Conservation (phyloP, 2,113 vertebrate genomes). For the Dascyllus trimaculatus region DNA sequence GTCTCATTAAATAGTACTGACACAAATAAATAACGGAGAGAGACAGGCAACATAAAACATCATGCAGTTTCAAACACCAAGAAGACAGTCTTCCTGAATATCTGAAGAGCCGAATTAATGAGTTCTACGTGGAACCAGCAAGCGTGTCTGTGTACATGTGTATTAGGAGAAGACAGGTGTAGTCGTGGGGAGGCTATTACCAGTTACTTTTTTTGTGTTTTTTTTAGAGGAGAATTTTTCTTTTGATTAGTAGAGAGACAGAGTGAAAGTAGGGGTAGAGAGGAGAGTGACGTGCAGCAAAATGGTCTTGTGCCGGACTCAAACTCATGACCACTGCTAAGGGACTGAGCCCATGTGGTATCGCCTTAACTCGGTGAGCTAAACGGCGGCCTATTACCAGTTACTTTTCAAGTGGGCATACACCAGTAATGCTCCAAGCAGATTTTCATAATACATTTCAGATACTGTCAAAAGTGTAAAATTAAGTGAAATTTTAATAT, state of each 20-base stretch:
- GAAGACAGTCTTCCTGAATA: background rate
- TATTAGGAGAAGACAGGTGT: conserved; percentile 19
- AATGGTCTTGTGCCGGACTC: too few relatives aligned
- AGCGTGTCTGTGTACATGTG: background rate
- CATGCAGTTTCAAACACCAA: background rate
- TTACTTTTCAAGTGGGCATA: background rate
- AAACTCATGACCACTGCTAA: too few relatives aligned
- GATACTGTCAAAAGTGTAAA: too few relatives aligned
- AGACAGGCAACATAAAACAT: conserved; percentile 10
- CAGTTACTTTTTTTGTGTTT: too few relatives aligned
- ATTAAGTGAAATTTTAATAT: too few relatives aligned
- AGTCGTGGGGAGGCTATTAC: conserved; percentile 5
- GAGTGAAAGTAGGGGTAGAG: too few relatives aligned
- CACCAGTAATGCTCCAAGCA: background rate
- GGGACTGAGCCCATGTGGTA: too few relatives aligned
- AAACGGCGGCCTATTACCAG: too few relatives aligned
- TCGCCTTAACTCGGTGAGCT: too few relatives aligned
- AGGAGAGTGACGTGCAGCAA: too few relatives aligned
- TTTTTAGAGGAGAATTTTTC: too few relatives aligned
- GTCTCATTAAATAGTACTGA: conserved; percentile 42
- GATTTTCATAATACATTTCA: background rate
- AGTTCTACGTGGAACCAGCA: conserved; percentile 46
- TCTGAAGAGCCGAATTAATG: conserved; percentile 40
- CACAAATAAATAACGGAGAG: conserved; percentile 4
- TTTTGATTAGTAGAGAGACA: too few relatives aligned